Evolutionary conservation across 1,140 invertebrate species (phyloP).

Genomic region (Nasonia giraulti): DNA sequence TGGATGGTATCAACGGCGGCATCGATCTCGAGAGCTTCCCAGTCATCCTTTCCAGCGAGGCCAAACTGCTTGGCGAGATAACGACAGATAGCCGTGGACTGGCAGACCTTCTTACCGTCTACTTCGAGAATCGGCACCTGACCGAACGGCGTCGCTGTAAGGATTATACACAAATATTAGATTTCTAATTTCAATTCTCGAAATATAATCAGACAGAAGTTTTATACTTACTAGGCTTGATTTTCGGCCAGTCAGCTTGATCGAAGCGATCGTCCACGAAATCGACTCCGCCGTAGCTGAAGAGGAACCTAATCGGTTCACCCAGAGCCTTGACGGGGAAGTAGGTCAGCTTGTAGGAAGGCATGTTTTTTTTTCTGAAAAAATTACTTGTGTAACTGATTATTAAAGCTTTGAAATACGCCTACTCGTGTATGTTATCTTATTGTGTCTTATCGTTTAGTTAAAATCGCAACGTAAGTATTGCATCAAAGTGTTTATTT

Average conservation of each 20-base stretch:
- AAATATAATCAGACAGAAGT: not conserved
- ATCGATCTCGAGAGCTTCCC: conserved; percentile 78
- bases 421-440: too few species aligned
- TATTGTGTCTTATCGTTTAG: too few species aligned
- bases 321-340: conserved; percentile 77
- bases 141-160: conserved; percentile 80
- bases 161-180: not conserved
- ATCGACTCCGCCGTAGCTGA: conserved; percentile 75
- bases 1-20: conserved; percentile 76
- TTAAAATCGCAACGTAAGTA: too few species aligned
- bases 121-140: conserved; percentile 83
- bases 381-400: not conserved
- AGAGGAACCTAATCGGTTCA: conserved; percentile 76
- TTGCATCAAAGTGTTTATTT: too few species aligned
- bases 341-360: conserved; percentile 75
- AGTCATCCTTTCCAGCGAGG: conserved; percentile 77
- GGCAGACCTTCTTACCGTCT: conserved; percentile 79
- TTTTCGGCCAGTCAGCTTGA: conserved; percentile 66
- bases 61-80: conserved; percentile 80
- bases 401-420: not conserved
- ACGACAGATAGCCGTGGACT: conserved; percentile 81
- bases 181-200: too few species aligned
- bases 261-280: conserved; percentile 76
- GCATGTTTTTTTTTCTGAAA: conserved; percentile 52
- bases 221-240: conserved; percentile 64